Evolutionary conservation across 2,113 vertebrate genomes (phyloP), one percentile per base, ranked within the genome.

Genomic region (Oostethus manadensis): DNA sequence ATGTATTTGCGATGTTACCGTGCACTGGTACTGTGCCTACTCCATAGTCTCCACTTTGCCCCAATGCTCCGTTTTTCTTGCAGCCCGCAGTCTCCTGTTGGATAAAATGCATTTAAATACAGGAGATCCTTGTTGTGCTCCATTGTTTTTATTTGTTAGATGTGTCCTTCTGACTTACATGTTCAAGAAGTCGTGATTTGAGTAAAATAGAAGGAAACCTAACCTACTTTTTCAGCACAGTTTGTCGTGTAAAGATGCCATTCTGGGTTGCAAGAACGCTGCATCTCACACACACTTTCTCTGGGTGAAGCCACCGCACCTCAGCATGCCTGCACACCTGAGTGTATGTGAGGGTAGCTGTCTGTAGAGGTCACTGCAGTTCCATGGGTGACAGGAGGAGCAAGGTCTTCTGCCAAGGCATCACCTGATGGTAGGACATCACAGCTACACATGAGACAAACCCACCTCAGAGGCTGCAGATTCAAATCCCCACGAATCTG

Each of bases 301-400:
- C 56, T 77, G 74, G 58, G 76, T 51, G 58, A 64, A 69, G 67
- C 62, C 74, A 66, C 23, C 57, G 70, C 69, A 74, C 82, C 77
- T 86, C 74, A 73, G 72, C 38, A 70, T 69, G 74, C 68, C 56
- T 73, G 63, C 50, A 47, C 71, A 46, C 22, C 46, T 50, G 18
- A 77, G 76, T 84, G 82, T 90, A 89, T 86, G 73, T 90, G 79
- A 84, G 77, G 82, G 79, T 78, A 88, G 71, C 65, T 80, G 88
- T 89, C 89, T 90, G 89, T 86, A 90, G 87, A 91, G 88, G 89
- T 90, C 92, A 90, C 80, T 87, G 85, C 78, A 89, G 89, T 85
- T 90, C 90, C 90, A 90, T 78, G 78, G 81, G 88, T 91, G 88
- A 90, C 88, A 89, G 80, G n/a, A 21, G 18, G 10, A 58, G 23